Percentiles rank a stretch among this genome's conserved stretches.
These are phyloP conservation scores for Lypha dubia DNA, from an alignment of 2,888 invertebrate genomes.

Conservation along the genomic window DNA sequence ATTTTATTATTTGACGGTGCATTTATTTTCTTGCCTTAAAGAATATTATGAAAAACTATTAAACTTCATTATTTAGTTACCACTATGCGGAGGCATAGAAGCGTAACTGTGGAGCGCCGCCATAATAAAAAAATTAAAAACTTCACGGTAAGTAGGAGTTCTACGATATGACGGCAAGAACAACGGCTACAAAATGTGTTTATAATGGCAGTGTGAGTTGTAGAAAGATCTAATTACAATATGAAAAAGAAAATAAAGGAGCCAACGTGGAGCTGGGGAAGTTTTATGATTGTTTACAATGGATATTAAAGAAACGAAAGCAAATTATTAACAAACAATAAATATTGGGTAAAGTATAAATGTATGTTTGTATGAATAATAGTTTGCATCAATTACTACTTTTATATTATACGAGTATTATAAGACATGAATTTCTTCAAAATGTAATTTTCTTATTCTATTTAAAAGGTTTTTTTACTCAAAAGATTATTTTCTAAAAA, in stretches of 20 bases:
- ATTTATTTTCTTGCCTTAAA: constrained; percentile 7
- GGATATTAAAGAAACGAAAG: constrained; percentile 32
- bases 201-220: not conserved
- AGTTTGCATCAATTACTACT: too few species aligned
- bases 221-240: not conserved
- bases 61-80: constrained; percentile 66
- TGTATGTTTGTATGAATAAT: too few species aligned
- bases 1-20: constrained; percentile 12
- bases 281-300: constrained; percentile 36
- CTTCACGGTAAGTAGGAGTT: constrained; percentile 81
- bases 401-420: too few species aligned
- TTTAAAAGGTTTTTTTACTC: too few species aligned
- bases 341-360: constrained; percentile 1
- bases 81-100: constrained; percentile 59
- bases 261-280: not conserved
- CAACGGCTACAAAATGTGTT: constrained; percentile 2
- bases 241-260: not conserved
- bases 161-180: constrained; percentile 36
- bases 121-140: constrained; percentile 78
- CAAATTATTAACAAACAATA: constrained; percentile 9
- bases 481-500: too few species aligned
- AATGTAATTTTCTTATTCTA: too few species aligned
- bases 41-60: constrained; percentile 34
- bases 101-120: constrained; percentile 75
- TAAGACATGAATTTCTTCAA: too few species aligned